Percentiles rank a stretch among this genome's conserved stretches.
These are phyloP conservation scores for Capra hircus DNA, from an alignment of 2,113 vertebrate genomes.

Conservation along the genomic window DNA sequence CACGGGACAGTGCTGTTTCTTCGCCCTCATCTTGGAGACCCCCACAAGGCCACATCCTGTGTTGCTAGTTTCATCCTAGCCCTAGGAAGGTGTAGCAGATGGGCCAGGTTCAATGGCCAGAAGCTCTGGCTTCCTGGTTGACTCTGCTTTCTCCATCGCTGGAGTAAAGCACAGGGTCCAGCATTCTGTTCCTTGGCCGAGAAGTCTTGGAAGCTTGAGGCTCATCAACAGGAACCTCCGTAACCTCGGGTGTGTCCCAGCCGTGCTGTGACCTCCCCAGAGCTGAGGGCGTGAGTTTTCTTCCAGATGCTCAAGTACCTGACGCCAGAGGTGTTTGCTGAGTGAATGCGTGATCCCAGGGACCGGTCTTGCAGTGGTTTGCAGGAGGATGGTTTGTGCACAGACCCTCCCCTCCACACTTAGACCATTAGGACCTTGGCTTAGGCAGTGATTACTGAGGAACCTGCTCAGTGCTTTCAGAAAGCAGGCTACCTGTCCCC, in stretches of 20 bases:
- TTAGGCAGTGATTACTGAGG: background rate
- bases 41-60: background rate
- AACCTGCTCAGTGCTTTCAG: background rate
- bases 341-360: background rate
- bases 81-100: background rate
- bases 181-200: background rate
- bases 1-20: background rate
- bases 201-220: background rate
- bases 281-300: background rate
- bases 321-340: background rate
- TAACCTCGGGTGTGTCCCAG: background rate
- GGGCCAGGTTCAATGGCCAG: background rate
- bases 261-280: background rate
- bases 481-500: background rate
- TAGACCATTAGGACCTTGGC: background rate
- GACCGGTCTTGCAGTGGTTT: background rate
- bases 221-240: background rate
- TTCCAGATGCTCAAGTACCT: background rate
- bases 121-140: background rate
- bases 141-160: fast-evolving
- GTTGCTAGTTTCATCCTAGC: background rate
- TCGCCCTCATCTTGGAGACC: fast-evolving
- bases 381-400: background rate
- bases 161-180: background rate
- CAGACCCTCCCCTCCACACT: background rate